phyloP scores from a whole-genome alignment of 1,140 invertebrate species.

The Drosophila obscura region DNA sequence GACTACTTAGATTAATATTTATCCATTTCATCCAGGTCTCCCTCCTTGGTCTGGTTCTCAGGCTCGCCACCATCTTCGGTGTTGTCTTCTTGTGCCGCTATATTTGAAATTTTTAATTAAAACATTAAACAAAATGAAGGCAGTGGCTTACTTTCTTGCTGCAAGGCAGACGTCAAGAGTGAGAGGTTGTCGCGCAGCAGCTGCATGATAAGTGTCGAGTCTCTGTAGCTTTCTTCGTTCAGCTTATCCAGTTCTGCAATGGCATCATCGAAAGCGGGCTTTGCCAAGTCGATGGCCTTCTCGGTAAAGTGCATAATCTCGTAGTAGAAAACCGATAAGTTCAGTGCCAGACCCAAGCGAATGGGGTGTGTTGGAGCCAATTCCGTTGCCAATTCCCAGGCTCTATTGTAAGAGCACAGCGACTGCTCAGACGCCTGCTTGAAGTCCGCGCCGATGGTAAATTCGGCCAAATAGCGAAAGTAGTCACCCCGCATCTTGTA shows the following conservation, averaged over 20 bases:
- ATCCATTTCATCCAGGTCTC: conserved; percentile 92
- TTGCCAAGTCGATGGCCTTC: conserved; percentile 94
- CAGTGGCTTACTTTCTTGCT: conserved; percentile 89
- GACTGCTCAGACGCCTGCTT: conserved; percentile 98
- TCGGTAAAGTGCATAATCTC: conserved; percentile 98
- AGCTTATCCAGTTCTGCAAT: conserved; percentile 98
- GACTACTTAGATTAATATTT: conserved; percentile 91
- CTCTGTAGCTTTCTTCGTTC: conserved; percentile 99
- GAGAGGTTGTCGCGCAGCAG: conserved; percentile 98
- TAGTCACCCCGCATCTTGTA: conserved; percentile 99
- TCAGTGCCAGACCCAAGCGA: conserved; percentile 94
- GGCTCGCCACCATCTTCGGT: conserved; percentile 91
- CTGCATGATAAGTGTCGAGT: conserved; percentile 99
- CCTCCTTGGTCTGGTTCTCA: conserved; percentile 94
- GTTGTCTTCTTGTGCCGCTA: conserved; percentile 66
- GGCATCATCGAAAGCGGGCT: conserved; percentile 98
- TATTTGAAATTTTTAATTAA: conserved; percentile 84
- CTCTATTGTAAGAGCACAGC: conserved; percentile 97
- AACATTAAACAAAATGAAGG: background rate
- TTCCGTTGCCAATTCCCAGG: conserved; percentile 98
- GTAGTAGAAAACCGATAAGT: conserved; percentile 99
- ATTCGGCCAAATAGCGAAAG: conserved; percentile 98
- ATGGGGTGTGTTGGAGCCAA: conserved; percentile 98
- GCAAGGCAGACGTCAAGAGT: conserved; percentile 99
- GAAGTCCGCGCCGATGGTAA: conserved; percentile 96